Percentiles rank a stretch among this genome's conserved stretches.
phyloP scores from a whole-genome alignment of 2,888 invertebrate genomes.

The Oligia latruncula region DNA sequence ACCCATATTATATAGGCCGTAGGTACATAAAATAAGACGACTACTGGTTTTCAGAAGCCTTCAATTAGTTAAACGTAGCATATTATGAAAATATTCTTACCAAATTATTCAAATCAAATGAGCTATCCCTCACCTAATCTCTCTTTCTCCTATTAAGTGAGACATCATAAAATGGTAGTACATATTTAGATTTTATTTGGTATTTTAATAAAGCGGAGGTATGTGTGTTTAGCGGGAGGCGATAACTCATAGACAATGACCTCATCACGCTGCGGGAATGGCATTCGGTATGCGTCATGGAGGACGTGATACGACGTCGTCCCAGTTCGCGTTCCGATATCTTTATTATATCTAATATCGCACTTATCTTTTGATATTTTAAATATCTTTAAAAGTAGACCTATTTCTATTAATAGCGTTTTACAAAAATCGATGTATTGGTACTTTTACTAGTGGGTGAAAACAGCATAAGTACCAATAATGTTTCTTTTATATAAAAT shows the following conservation, averaged over 20 bases:
- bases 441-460: neutral
- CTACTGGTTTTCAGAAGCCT: neutral
- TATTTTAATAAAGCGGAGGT: conserved; percentile 69
- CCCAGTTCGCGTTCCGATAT: conserved; percentile 69
- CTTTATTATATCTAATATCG: conserved; percentile 60
- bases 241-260: conserved; percentile 73
- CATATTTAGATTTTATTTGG: conserved; percentile 52
- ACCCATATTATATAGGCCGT: neutral
- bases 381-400: conserved; percentile 14
- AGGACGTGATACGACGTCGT: conserved; percentile 78
- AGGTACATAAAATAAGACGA: neutral
- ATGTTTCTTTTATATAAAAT: neutral
- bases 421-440: neutral
- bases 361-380: conserved; percentile 44
- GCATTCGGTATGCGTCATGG: conserved; percentile 77
- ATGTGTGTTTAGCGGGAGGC: conserved; percentile 75
- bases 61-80: neutral
- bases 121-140: conserved; percentile 21
- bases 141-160: conserved; percentile 50
- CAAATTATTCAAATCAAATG: conserved; percentile 44
- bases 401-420: neutral
- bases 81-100: conserved; percentile 1
- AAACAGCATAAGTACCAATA: neutral
- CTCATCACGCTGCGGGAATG: conserved; percentile 75
- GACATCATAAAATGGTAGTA: conserved; percentile 8